Conservation (phyloP, 2,113 vertebrate species). For the Petaurus breviceps region DNA sequence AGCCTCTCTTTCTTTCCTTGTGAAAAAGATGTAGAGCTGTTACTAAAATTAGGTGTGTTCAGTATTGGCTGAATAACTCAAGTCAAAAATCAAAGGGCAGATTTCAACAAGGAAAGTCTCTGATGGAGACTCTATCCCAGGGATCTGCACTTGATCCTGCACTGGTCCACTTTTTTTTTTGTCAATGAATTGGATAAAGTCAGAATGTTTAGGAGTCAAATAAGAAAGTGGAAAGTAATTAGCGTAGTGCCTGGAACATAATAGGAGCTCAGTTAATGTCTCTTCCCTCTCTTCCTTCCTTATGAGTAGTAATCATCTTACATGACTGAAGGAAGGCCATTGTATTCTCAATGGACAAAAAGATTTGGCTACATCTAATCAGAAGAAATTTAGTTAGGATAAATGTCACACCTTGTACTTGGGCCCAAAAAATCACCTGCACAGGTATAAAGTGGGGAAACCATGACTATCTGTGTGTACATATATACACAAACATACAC, state of each 20-base stretch:
- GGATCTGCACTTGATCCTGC: neutral
- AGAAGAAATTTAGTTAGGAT: neutral
- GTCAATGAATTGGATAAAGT: neutral
- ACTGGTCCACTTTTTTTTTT: neutral
- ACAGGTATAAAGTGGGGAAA: neutral
- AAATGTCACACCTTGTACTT: neutral
- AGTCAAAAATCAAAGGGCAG: neutral
- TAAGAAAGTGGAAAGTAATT: neutral
- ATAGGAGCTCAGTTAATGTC: neutral
- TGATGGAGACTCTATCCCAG: neutral
- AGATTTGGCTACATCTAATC: neutral
- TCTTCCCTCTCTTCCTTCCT: neutral
- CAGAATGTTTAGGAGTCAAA: neutral
- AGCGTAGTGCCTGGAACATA: neutral
- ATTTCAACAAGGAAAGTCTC: neutral
- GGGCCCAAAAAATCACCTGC: neutral
- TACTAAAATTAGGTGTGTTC: neutral
- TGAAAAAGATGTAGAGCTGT: neutral
- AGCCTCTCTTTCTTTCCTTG: neutral
- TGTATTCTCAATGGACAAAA: neutral
- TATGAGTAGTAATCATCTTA: neutral
- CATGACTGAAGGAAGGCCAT: neutral
- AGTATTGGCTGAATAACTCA: neutral
- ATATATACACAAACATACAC: neutral
- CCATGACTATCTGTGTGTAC: neutral